Conservation (phyloP, 2,113 vertebrate species). For the Cettia cetti region DNA sequence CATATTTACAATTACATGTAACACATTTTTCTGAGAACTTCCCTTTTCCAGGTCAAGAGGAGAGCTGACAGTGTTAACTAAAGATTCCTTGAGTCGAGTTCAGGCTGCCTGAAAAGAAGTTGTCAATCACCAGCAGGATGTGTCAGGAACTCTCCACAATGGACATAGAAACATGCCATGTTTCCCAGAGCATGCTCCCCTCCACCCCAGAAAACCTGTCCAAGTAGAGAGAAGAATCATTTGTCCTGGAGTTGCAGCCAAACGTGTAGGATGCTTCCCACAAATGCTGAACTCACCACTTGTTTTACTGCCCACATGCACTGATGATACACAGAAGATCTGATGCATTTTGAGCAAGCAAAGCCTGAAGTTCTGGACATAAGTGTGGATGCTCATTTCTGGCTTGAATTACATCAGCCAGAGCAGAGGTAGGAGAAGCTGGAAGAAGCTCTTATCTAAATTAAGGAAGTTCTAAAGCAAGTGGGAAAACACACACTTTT, state of each 20-base stretch:
- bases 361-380: neutral
- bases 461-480: neutral
- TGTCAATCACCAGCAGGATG: neutral
- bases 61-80: neutral
- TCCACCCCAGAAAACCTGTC: neutral
- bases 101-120: neutral
- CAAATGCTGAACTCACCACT: neutral
- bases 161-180: rapidly evolving
- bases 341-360: neutral
- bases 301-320: neutral
- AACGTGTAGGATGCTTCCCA: neutral
- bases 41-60: neutral
- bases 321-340: neutral
- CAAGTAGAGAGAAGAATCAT: neutral
- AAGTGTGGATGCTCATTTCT: neutral
- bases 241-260: neutral
- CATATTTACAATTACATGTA: neutral
- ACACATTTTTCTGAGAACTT: neutral
- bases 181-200: neutral
- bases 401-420: neutral
- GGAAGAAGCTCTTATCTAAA: neutral
- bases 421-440: neutral
- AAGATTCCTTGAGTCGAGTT: neutral
- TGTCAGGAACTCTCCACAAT: neutral
- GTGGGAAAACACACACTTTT: neutral